Conservation (phyloP, 2,113 vertebrate genomes). For the Catharus bicknelli region DNA sequence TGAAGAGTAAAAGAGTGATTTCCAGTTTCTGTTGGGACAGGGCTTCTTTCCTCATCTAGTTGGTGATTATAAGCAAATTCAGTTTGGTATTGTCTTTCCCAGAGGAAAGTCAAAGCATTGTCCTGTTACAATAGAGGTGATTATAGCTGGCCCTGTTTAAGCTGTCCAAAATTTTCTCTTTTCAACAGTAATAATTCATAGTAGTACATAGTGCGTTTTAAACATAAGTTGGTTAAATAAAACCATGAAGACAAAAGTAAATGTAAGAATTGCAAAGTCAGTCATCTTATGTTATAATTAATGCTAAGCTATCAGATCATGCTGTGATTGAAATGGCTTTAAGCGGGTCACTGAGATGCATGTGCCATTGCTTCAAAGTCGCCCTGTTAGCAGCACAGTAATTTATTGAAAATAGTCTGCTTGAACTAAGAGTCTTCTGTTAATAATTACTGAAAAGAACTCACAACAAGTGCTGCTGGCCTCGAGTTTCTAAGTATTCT, state of each 20-base stretch:
- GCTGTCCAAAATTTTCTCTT: constrained; percentile 7
- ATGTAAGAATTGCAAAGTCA: not conserved
- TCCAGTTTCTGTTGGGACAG: not conserved
- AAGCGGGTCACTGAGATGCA: not conserved
- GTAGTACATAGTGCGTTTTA: not conserved
- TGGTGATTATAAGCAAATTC: not conserved
- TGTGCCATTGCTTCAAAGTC: constrained; percentile 27
- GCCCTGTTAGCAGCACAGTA: not conserved
- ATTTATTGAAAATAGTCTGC: constrained; percentile 41
- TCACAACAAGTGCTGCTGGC: not conserved
- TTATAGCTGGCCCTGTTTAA: not conserved
- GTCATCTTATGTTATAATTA: not conserved
- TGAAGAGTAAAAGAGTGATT: constrained; percentile 12
- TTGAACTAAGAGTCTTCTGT: constrained; percentile 41
- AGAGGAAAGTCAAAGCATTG: not conserved
- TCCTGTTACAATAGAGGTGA: not conserved
- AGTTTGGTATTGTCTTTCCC: not conserved
- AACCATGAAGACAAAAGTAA: not conserved
- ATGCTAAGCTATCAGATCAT: not conserved
- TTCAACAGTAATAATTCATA: not conserved
- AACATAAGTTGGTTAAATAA: not conserved
- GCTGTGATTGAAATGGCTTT: not conserved
- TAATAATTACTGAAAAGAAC: constrained; percentile 55
- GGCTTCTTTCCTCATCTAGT: not conserved
- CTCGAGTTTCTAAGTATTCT: not conserved